Base-by-base conservation (phyloP, 2,797 vertebrate genomes). In the Manis pentadactyla region DNA sequence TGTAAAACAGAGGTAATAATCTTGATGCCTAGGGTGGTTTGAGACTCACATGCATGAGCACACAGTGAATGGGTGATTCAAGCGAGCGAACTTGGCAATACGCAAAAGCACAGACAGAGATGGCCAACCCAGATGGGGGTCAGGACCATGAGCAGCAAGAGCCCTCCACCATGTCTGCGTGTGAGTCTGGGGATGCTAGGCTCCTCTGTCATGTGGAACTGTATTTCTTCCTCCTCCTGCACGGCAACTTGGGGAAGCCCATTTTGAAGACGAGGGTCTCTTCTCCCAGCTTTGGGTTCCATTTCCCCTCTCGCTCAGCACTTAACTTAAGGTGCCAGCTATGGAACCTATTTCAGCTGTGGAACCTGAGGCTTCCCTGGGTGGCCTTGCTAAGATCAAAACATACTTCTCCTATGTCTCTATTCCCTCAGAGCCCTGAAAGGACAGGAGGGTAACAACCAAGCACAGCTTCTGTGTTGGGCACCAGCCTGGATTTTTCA, bases 121-220 rank as follows among this genome's bases (percentile, higher is more conserved):
- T 34, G 10, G 42, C 61, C 23, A 25, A 23, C 27, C 49, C 73
- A 55, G 57, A 39, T 49, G 23, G 55, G 55, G n/a, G 3, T 21
- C 7, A 21, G 19, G 75, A 7, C 2, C 19, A 74, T 10, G 14
- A 12, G 46, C 10, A 4, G 13, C 4, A 34, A 12, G 29, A 31
- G 21, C 10, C 3, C 4, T 4, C 34, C 1, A n/a, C 53, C 8
- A 37, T 19, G 11, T 5, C 21, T 3, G 1, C 4, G 14, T 18
- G 66, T 21, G 46, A 34, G 55, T 31, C n/a, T 6, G 71, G 29
- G 68, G 49, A 14, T 10, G 37, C 34, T 74, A 11, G 5, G 53
- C 63, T 17, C 39, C 27, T 51, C 34, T 21, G n/a, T 85, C 18
- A 13, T 12, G 12, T 0, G 14, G 64, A 27, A 21, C 11, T 31